Base-by-base conservation (phyloP, 2,888 invertebrate species). In the Ellobium chinense region DNA sequence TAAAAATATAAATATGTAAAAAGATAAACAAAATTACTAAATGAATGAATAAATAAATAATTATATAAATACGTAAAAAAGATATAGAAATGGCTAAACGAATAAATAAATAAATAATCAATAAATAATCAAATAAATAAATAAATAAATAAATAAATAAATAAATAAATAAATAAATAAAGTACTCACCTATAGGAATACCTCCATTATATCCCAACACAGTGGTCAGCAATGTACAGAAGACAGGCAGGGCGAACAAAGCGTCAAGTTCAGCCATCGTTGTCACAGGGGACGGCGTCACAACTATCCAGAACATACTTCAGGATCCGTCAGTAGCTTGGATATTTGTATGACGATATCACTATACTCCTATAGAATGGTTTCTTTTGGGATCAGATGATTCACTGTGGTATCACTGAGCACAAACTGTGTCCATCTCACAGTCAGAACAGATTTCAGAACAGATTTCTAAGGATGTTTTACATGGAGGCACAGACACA, bases 171-270 rank as follows among this genome's bases (percentile, higher is more conserved):
- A 18, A 46, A 46, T 18, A 46, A 46, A 18, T 12, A n/a, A 46
- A 46, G 18, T 46, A 60, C 60, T 60, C 60, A 60, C 60, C 60
- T 60, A 60, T 60, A 24, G 60, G 60, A 24, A 60, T 60, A 14
- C 60, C 60, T n/a, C 60, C 60, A 7, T 60, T 60, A n/a, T 60
- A 60, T 21, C 60, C 60, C n/a, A 60, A 5, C 27, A 60, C 60
- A 60, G n/a, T 7, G 14, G 60, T 60, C 60, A 60, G 60, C n/a
- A 60, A 24, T 18, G 60, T n/a, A 60, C 60, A 60, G n/a, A 60
- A 24, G 9, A 60, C 27, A 24, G 60, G 60, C n/a, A 60, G 14
- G n/a, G 27, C 60, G n/a, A 60, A 60, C 60, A 60, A 5, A 7
- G 27, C 60, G 60, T 60, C 60, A 9, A n/a, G 27, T 7, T 60